Percentiles rank a stretch among this genome's conserved stretches.
Evolutionary conservation across 2,888 invertebrate genomes (phyloP).

Genomic region (Cosmorhoe ocellata): DNA sequence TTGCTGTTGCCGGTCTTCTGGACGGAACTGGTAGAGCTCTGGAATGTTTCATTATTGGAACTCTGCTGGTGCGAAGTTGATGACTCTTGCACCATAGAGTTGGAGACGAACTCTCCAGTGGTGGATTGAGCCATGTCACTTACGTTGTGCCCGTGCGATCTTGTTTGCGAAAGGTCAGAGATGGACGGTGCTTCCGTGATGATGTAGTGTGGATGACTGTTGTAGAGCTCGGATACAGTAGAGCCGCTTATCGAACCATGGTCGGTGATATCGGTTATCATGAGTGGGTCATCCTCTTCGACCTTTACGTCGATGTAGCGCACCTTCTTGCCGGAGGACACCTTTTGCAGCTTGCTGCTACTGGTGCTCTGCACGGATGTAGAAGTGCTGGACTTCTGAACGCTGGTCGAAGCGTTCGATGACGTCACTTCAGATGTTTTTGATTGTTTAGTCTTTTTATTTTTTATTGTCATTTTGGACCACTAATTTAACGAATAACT

Average conservation of each 20-base stretch:
- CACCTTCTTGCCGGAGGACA: slow-evolving; percentile 76
- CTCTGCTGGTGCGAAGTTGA: slow-evolving; percentile 69
- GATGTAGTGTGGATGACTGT: slow-evolving; percentile 79
- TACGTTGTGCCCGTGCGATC: slow-evolving; percentile 62
- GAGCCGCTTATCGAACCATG: slow-evolving; percentile 75
- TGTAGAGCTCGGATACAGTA: slow-evolving; percentile 75
- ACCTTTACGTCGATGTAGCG: slow-evolving; percentile 80
- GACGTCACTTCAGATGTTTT: slow-evolving; percentile 68
- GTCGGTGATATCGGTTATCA: slow-evolving; percentile 79
- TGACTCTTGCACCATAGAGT: slow-evolving; percentile 64
- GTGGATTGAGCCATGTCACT: slow-evolving; percentile 73
- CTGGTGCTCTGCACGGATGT: slow-evolving; percentile 69
- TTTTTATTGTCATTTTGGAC: slow-evolving; percentile 80
- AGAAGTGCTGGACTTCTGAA: slow-evolving; percentile 71
- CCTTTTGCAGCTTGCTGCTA: slow-evolving; percentile 70
- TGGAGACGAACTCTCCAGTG: slow-evolving; percentile 72
- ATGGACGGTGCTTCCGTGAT: slow-evolving; percentile 79
- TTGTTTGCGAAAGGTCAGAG: slow-evolving; percentile 70
- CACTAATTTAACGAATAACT: slow-evolving; percentile 52
- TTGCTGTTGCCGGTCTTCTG: slow-evolving; percentile 68
- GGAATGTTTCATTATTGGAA: slow-evolving; percentile 70
- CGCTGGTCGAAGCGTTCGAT: slow-evolving; percentile 72
- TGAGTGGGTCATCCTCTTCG: slow-evolving; percentile 78
- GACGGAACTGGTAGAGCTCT: slow-evolving; percentile 68
- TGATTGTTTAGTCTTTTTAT: slow-evolving; percentile 80